Evolutionary conservation across 2,888 invertebrate genomes (phyloP), one percentile per base, ranked within the genome.

Genomic region (Ptilodon capucinus): DNA sequence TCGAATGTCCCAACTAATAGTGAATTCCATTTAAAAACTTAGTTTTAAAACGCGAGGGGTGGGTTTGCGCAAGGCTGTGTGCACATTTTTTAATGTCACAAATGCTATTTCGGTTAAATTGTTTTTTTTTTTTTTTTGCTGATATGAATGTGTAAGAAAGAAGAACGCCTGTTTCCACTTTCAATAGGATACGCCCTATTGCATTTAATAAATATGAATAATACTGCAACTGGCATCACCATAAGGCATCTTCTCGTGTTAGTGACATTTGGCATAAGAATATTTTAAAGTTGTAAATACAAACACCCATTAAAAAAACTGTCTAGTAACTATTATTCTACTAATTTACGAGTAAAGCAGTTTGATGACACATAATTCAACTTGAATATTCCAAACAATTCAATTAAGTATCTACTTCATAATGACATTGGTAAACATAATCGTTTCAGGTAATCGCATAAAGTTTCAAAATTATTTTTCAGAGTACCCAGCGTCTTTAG

Each of bases 21-120:
- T 76, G 75, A 74, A 80, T 74, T 72, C 76, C 73, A 79, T 82
- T 84, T 77, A 68, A 76, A 78, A 77, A 71, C 67, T 69, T 65
- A 56, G 54, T 61, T 67, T 62, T 53, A 64, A 54, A 40, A 38
- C 54, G 45, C 30, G 59, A 57, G 66, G 64, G 58, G 56, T 54
- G 54, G 60, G 64, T 56, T 57, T 60, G 62, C n/a, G n/a, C n/a
- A n/a, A n/a, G n/a, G n/a, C n/a, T n/a, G n/a, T 62, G 36, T 58
- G 64, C 58, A 60, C 54, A 56, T 62, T 69, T 64, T 50, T 69
- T 66, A 69, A 68, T 64, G 60, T 57, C 54, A 48, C 44, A 14
- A 57, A 55, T 54, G 44, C 40, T 54, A 13, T 56, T 56, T 54
- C 40, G 52, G 49, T 54, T 41, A 40, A 51, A 55, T 38, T 19